Base-by-base conservation (phyloP, 2,113 vertebrate species). In the Prochilodus magdalenae region DNA sequence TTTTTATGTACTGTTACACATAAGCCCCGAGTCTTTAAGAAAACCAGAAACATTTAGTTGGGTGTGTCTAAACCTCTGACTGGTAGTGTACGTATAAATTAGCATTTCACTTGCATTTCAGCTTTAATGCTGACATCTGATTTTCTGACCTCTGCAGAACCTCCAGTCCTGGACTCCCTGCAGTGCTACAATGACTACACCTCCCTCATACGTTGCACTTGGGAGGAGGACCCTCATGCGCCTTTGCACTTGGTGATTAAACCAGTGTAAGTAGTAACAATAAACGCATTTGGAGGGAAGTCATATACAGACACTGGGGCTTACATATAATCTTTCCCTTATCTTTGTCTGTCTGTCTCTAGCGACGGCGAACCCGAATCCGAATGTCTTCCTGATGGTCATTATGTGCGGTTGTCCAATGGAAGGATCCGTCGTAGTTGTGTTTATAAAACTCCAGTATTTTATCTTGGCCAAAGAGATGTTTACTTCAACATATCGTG, bases 151-250 rank as follows among this genome's bases (percentile, higher is more conserved):
- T 72, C 55, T 75, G 53, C 85, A 94, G 92, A 7, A 20, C 91
- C 88, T 33, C 13, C 86, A 0, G n/a, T 83, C 57, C 75, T 94
- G 84, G 29, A 81, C 6, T 93, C 92, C 0, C 65, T 94, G 53
- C 53, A 78, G n/a, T 94, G 94, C 79, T 51, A 89, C 13, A 94
- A 93, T 11, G 85, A 94, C 85, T 94, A 88, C 72, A 0, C 14
- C 6, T 78, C 89, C 2, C 30, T 71, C 3, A 86, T 89, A 26
- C 24, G 73, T 73, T 94, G 94, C 69, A 53, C 3, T 4, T 94
- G 94, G 94, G 88, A 51, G 53, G 77, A 86, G 10, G 73, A 81
- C 5, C 26, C 29, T 4, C 57, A 70, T 0, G 2, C 22, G 65
- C 24, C 30, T 29, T 20, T 14, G 16, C 60, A 82, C 6, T 0